phyloP scores from a whole-genome alignment of 2,113 vertebrate genomes.

The Rhagologus leucostigma region DNA sequence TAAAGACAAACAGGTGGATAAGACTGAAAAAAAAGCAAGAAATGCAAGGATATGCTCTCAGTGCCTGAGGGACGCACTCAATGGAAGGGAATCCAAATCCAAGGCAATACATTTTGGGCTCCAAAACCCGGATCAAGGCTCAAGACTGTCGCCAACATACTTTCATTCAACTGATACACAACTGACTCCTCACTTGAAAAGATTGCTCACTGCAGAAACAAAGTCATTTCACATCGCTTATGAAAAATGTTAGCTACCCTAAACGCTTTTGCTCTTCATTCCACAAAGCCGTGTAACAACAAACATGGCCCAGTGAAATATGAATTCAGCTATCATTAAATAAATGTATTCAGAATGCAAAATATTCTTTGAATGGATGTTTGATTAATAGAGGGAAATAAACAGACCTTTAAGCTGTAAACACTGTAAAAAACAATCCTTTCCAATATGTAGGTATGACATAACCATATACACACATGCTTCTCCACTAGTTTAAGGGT shows the following conservation, averaged over 20 bases:
- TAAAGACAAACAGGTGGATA: constrained; percentile 20
- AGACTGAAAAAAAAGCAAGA: neutral
- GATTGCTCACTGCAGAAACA: neutral
- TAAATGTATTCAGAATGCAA: neutral
- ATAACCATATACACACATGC: neutral
- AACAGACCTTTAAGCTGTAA: neutral
- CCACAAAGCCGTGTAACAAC: neutral
- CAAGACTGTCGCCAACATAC: neutral
- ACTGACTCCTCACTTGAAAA: neutral
- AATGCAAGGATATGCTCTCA: neutral
- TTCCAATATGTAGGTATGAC: neutral
- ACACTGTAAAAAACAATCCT: neutral
- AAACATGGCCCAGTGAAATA: neutral
- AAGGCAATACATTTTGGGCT: neutral
- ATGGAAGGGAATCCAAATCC: neutral
- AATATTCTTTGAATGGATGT: neutral
- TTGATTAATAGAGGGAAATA: neutral
- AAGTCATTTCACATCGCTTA: neutral
- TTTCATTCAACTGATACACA: neutral
- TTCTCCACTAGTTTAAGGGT: neutral
- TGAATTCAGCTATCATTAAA: neutral
- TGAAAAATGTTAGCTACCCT: neutral
- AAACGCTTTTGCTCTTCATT: neutral
- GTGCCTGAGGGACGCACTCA: neutral
- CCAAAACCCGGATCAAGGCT: neutral